Percentiles rank a stretch among this genome's conserved stretches.
phyloP scores from a whole-genome alignment of 2,888 invertebrate genomes.

The Patella pellucida region DNA sequence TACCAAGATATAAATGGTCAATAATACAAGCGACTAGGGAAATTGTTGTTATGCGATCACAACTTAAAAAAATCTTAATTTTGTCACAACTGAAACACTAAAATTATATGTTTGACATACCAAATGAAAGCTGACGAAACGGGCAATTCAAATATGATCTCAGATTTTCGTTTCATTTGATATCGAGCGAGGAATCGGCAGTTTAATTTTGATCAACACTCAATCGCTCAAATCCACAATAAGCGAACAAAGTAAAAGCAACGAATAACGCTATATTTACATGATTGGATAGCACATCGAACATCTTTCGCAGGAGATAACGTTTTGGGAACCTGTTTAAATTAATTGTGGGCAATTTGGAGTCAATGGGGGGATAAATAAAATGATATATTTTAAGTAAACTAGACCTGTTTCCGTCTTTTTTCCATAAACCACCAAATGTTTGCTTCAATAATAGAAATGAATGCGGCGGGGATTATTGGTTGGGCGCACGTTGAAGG shows the following conservation, averaged over 20 bases:
- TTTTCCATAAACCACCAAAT: too few relatives aligned
- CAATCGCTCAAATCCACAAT: background rate
- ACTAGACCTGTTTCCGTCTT: too few relatives aligned
- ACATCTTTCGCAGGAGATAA: too few relatives aligned
- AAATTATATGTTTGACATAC: constrained; percentile 7
- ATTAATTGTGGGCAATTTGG: too few relatives aligned
- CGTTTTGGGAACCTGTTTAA: too few relatives aligned
- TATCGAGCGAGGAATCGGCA: background rate
- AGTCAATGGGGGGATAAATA: too few relatives aligned
- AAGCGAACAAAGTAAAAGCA: constrained; percentile 8
- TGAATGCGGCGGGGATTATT: too few relatives aligned
- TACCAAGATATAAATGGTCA: constrained; percentile 3
- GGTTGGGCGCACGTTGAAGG: too few relatives aligned
- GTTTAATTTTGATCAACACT: constrained; percentile 1
- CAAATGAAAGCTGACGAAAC: constrained; percentile 7
- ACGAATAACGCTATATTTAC: constrained; percentile 5
- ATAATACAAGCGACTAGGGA: background rate
- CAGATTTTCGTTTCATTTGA: background rate
- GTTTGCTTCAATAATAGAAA: too few relatives aligned
- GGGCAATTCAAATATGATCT: background rate
- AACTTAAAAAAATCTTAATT: constrained; percentile 1
- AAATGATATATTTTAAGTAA: too few relatives aligned
- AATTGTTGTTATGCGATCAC: background rate
- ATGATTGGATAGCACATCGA: background rate
- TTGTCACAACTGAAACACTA: background rate